Evolutionary conservation across 2,113 vertebrate genomes (phyloP).

Genomic region (Hepsetus odoe): DNA sequence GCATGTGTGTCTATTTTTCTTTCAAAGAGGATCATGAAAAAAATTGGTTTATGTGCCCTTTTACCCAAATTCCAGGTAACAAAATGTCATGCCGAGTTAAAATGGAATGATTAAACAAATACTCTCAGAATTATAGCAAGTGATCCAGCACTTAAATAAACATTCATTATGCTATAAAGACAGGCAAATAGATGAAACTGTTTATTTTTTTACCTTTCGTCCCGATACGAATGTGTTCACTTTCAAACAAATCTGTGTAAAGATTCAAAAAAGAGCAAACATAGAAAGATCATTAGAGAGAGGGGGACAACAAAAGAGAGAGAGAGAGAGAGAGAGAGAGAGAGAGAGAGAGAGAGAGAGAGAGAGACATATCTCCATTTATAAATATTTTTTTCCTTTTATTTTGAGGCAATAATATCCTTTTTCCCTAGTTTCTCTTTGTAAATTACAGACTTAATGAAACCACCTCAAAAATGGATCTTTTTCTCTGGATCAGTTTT

Average conservation of each 20-base stretch:
- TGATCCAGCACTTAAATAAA: conserved; percentile 28
- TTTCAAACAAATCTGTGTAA: conserved; percentile 77
- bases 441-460: background rate
- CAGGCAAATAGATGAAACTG: background rate
- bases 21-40: background rate
- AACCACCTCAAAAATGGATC: no score
- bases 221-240: conserved; percentile 71
- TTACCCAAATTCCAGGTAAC: conserved; percentile 10
- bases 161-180: conserved; percentile 2
- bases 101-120: conserved; percentile 26
- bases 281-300: conserved; percentile 34
- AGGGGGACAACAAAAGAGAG: background rate
- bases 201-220: conserved; percentile 69
- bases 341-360: no score
- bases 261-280: background rate
- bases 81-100: conserved; percentile 9
- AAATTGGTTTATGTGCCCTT: background rate
- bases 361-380: no score
- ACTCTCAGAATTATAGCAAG: conserved; percentile 11
- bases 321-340: background rate
- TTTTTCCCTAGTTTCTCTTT: background rate
- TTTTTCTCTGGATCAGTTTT: no score
- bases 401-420: no score
- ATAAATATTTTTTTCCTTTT: no score
- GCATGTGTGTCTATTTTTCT: background rate